Percentiles rank a stretch among this genome's conserved stretches.
Evolutionary conservation across 37 sponge, comb jelly and placozoan species (phyloP).

Genomic region (Oopsacas minuta): DNA sequence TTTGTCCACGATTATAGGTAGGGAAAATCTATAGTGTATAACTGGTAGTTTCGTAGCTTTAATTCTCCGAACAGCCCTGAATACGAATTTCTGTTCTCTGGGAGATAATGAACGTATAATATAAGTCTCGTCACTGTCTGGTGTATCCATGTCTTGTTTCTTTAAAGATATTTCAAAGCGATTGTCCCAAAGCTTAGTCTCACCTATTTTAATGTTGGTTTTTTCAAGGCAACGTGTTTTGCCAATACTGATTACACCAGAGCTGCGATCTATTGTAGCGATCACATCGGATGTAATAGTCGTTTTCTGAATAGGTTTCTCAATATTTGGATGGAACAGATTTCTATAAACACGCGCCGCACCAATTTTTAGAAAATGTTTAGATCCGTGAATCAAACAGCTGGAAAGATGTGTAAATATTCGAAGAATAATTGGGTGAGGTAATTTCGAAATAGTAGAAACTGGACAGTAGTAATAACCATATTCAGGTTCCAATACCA

Average conservation of each 20-base stretch:
- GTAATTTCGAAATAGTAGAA: not conserved
- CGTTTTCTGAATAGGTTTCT: not conserved
- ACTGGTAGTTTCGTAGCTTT: conserved; percentile 21
- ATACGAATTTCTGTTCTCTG: conserved; percentile 15
- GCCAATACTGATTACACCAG: not conserved
- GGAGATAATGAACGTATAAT: not conserved
- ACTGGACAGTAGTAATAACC: not conserved
- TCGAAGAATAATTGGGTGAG: not conserved
- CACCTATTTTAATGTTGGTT: conserved; percentile 18
- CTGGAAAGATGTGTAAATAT: not conserved
- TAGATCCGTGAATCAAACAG: not conserved
- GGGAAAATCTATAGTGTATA: conserved; percentile 17
- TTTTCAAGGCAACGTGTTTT: not conserved
- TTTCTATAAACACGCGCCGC: not conserved
- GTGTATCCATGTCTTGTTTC: not conserved
- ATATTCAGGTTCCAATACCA: not conserved
- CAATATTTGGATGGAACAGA: not conserved
- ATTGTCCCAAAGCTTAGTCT: conserved; percentile 41
- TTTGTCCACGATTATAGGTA: conserved; percentile 41
- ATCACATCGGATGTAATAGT: not conserved
- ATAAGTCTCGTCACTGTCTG: not conserved
- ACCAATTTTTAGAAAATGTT: not conserved
- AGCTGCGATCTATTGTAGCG: not conserved
- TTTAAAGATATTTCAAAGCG: conserved; percentile 31
- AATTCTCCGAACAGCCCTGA: conserved; percentile 26